These are phyloP conservation scores for Geotrupes spiniger DNA, from an alignment of 2,888 invertebrate genomes.

Conservation along the genomic window DNA sequence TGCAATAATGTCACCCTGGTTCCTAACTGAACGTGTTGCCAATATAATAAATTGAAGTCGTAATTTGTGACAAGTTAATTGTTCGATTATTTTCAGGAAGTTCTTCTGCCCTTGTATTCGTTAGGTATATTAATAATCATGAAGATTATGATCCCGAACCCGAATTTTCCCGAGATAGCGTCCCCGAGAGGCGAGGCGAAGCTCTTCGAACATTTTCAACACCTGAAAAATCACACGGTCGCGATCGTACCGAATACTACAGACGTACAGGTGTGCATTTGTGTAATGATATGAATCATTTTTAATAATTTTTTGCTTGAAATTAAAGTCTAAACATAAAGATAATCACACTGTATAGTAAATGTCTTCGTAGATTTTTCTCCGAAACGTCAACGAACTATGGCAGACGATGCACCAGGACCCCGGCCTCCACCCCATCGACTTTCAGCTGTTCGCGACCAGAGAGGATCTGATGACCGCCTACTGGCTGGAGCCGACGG, in stretches of 20 bases:
- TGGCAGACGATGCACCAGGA: conserved; percentile 55
- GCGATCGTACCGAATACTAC: conserved; percentile 67
- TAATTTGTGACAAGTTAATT: too few species aligned
- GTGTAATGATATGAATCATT: not conserved
- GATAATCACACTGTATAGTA: too few species aligned
- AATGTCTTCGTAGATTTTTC: conserved; percentile 54
- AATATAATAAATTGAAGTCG: too few species aligned
- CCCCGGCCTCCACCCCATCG: conserved; percentile 57
- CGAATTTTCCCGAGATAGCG: conserved; percentile 69
- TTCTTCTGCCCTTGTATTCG: conserved; percentile 74
- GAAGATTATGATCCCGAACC: conserved; percentile 71
- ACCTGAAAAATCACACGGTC: conserved; percentile 60
- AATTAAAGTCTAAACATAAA: not conserved
- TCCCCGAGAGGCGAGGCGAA: conserved; percentile 59
- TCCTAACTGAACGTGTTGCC: too few species aligned
- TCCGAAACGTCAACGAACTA: conserved; percentile 61
- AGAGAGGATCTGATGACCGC: conserved; percentile 66
- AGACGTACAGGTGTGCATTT: conserved; percentile 49
- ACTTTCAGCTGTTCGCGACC: conserved; percentile 64
- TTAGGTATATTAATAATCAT: conserved; percentile 71
- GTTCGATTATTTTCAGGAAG: conserved; percentile 58
- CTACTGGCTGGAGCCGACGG: conserved; percentile 64
- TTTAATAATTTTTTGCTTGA: not conserved
- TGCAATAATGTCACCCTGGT: too few species aligned
- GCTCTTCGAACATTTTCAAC: conserved; percentile 56